Evolutionary conservation across 2,888 invertebrate genomes (phyloP), one percentile per base, ranked within the genome.

Genomic region (Pseudeuparius sepicola): DNA sequence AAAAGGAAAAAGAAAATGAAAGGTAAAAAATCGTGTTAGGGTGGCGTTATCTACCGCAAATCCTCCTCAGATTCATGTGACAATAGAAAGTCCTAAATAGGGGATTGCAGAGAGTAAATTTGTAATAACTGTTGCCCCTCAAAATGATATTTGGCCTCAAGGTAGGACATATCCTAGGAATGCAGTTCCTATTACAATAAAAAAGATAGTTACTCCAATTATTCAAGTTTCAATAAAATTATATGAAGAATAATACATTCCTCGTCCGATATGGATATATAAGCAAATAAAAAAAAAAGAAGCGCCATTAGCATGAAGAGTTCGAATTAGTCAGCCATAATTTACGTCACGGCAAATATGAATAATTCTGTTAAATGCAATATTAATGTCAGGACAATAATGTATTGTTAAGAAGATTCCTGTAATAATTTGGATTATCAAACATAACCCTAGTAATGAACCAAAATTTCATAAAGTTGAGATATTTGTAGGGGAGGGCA

Each of bases 141-240:
- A 83, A 57, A 78, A 83, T 2, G 80, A 82, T 71, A 84, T 84
- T 76, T 84, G 81, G 4, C 81, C 81, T 62, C 82, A 82, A 1
- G 80, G 80, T 51, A 82, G 44, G 0, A 83, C 78, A 66, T 85
- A 85, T 0, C 82, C 83, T 67, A 83, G 64, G 59, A 85, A 85
- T 13, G 79, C 79, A 29, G 79, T 76, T 53, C 62, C 73, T 72
- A 84, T 84, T 43, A 71, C 59, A 57, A 75, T 33, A 49, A 84
- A 70, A 61, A 81, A 57, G 56, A 84, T 70, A 39, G 75, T 62
- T 31, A 76, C 63, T 32, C 82, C 82, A 1, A 70, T 48, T 50
- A 67, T 55, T 78, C 83, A 84, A 0, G 76, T 74, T 43, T 66
- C 57, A 41, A 47, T 65, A 62, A 59, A 63, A 24, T 46, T 56